A percentile compares a stretch with the other conserved stretches of the same genome.
Evolutionary conservation across 2,113 vertebrate species (phyloP).

Genomic region (Aspiorhynchus laticeps): DNA sequence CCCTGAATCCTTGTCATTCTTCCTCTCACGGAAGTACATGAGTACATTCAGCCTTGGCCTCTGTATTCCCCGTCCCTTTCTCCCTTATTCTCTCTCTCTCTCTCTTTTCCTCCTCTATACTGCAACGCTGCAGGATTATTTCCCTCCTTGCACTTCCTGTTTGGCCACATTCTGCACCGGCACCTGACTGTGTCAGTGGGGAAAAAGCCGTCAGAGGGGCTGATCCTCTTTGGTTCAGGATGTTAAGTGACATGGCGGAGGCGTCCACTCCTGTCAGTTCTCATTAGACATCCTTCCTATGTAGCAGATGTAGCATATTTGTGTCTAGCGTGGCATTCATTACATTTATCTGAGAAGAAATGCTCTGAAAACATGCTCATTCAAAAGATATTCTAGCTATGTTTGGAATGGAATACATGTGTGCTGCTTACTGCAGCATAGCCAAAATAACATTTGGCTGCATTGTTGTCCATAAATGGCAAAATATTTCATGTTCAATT

Average conservation of each 20-base stretch:
- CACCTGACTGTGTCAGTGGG: slow-evolving; percentile 67
- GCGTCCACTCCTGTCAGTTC: neutral
- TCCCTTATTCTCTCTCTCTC: slow-evolving; percentile 1
- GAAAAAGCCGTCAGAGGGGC: slow-evolving; percentile 62
- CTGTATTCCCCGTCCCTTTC: slow-evolving; percentile 4
- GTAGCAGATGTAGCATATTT: neutral
- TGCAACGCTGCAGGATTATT: slow-evolving; percentile 49
- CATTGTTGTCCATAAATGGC: neutral
- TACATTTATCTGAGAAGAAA: neutral
- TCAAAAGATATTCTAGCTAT: neutral
- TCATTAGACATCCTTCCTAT: neutral
- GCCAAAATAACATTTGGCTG: neutral
- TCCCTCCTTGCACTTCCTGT: slow-evolving; percentile 67
- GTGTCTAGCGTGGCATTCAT: neutral
- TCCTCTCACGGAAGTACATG: slow-evolving; percentile 49
- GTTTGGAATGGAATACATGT: neutral
- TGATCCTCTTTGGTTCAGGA: slow-evolving; percentile 23
- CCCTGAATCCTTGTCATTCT: slow-evolving; percentile 50
- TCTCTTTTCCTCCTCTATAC: slow-evolving; percentile 22
- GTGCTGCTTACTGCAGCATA: neutral
- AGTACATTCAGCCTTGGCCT: slow-evolving; percentile 45
- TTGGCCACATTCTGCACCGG: slow-evolving; percentile 69
- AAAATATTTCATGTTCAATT: neutral
- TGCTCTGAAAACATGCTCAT: neutral
- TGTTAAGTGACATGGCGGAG: neutral